A percentile compares a stretch with the other conserved stretches of the same genome.
Evolutionary conservation across 1,140 invertebrate species (phyloP).

Genomic region (Augochlora pura): DNA sequence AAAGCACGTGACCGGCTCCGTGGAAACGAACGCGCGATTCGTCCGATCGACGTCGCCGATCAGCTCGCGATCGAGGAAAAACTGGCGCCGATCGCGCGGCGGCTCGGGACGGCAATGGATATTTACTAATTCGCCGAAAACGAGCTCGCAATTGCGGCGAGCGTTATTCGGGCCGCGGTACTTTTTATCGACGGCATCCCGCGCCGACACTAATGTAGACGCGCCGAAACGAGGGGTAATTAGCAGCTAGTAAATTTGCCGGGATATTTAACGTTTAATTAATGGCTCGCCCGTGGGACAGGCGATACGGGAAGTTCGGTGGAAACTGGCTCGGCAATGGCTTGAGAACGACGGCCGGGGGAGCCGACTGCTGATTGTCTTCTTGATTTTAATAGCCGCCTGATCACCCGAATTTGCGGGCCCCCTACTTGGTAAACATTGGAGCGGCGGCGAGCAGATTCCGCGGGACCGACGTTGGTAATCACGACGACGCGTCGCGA

Average conservation of each 20-base stretch:
- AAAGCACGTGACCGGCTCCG: slow-evolving; percentile 34
- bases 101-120: too few relatives aligned
- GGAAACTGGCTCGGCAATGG: not conserved
- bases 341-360: not conserved
- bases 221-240: not conserved
- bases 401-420: not conserved
- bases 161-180: not conserved
- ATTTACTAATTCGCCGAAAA: too few relatives aligned
- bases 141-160: too few relatives aligned
- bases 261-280: not conserved
- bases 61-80: too few relatives aligned
- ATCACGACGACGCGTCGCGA: slow-evolving; percentile 1
- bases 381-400: not conserved
- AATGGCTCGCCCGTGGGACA: not conserved
- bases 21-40: slow-evolving; percentile 45
- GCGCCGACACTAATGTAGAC: not conserved
- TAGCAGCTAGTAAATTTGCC: not conserved
- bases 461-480: not conserved
- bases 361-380: not conserved
- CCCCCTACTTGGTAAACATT: not conserved
- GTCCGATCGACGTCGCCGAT: slow-evolving; percentile 27
- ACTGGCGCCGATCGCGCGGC: too few relatives aligned
- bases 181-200: not conserved
- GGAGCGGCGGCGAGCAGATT: not conserved
- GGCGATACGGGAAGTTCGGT: not conserved